phyloP scores from a whole-genome alignment of 2,888 invertebrate species.

The Hecatera dysodea region DNA sequence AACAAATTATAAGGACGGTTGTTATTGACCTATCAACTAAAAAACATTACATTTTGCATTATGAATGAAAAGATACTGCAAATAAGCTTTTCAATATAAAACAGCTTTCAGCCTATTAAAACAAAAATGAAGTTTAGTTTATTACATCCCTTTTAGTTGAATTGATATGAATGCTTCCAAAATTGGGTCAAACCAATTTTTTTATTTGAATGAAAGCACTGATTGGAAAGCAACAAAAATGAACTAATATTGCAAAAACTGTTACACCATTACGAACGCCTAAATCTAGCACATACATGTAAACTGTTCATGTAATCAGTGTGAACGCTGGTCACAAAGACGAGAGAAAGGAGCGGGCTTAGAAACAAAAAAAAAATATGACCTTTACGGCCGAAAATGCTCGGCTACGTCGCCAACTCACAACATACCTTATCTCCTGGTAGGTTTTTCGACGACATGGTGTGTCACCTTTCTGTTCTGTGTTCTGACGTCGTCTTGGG shows the following conservation, averaged over 20 bases:
- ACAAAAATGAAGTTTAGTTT: conserved; percentile 8
- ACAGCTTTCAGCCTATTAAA: background rate
- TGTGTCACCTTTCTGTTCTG: conserved; percentile 85
- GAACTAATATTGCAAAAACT: conserved; percentile 28
- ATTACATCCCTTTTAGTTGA: background rate
- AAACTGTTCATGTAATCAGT: conserved; percentile 52
- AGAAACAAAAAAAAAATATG: conserved; percentile 83
- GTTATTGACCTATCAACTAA: background rate
- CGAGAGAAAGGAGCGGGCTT: conserved; percentile 84
- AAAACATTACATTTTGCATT: background rate
- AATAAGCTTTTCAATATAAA: background rate
- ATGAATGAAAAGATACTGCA: background rate
- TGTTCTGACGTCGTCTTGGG: conserved; percentile 88
- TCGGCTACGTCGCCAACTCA: conserved; percentile 67
- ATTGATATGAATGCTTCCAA: conserved; percentile 1
- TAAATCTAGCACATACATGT: conserved; percentile 22
- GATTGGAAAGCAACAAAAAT: conserved; percentile 21
- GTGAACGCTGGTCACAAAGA: conserved; percentile 67
- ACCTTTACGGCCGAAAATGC: conserved; percentile 77
- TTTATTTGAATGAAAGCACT: conserved; percentile 13
- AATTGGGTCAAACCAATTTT: conserved; percentile 38
- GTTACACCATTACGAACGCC: conserved; percentile 23
- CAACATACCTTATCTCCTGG: conserved; percentile 95
- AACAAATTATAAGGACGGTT: background rate
- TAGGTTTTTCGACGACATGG: conserved; percentile 95